phyloP scores from a whole-genome alignment of 1,140 invertebrate species.

The Pectinophora gossypiella region DNA sequence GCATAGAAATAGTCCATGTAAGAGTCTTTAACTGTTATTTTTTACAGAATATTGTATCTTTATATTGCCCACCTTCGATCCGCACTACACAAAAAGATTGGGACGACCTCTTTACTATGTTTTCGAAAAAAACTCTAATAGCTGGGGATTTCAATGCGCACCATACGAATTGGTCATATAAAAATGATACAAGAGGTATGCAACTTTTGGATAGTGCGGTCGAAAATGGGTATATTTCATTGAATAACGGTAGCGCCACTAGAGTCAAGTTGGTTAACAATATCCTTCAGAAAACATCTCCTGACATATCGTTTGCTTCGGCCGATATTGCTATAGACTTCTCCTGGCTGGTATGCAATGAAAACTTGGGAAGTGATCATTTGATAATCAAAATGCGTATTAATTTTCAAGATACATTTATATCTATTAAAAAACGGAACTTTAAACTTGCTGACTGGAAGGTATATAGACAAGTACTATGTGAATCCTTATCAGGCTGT shows the following conservation, averaged over 20 bases:
- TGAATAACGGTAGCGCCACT: slow-evolving; percentile 18
- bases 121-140: slow-evolving; percentile 5
- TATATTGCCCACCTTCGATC: slow-evolving; percentile 14
- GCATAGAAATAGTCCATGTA: slow-evolving; percentile 10
- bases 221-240: slow-evolving; percentile 14
- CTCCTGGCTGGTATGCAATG: slow-evolving; percentile 15
- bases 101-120: slow-evolving; percentile 11
- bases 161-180: slow-evolving; percentile 17
- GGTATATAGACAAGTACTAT: slow-evolving; percentile 1
- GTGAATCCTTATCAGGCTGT: neutral
- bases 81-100: slow-evolving; percentile 11
- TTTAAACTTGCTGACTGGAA: slow-evolving; percentile 26
- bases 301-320: slow-evolving; percentile 23
- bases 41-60: slow-evolving; percentile 9
- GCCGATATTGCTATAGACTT: slow-evolving; percentile 18
- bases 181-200: slow-evolving; percentile 10
- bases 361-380: slow-evolving; percentile 28
- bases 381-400: slow-evolving; percentile 15
- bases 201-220: slow-evolving; percentile 7
- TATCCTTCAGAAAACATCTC: slow-evolving; percentile 15
- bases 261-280: slow-evolving; percentile 18
- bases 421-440: slow-evolving; percentile 15
- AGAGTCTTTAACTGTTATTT: slow-evolving; percentile 11
- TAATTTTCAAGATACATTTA: neutral
- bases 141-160: slow-evolving; percentile 20